Conservation (phyloP, 35 echinoderm and acorn worm genomes). For the Ophiothrix spiculata region DNA sequence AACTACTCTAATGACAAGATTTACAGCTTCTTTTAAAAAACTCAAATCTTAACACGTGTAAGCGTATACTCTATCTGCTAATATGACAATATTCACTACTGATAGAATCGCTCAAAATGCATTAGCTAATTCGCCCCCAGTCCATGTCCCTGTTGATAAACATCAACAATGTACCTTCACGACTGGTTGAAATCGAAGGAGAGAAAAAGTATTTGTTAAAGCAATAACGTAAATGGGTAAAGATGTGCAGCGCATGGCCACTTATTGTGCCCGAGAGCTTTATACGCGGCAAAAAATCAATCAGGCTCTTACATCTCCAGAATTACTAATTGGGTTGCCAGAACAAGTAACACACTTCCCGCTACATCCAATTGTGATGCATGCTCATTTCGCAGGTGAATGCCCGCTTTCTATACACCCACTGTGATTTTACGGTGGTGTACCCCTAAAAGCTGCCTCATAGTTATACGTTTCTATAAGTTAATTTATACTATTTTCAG, state of each 20-base stretch:
- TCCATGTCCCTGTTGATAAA: neutral
- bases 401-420: no score
- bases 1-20: neutral
- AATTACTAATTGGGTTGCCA: constrained; percentile 9
- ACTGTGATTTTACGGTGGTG: no score
- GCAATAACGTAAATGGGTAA: constrained; percentile 9
- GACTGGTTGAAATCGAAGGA: neutral
- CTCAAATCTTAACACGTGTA: neutral
- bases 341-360: constrained; percentile 2
- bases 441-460: no score
- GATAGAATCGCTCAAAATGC: constrained; percentile 12
- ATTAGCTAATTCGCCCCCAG: constrained; percentile 5
- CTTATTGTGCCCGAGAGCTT: constrained; percentile 1
- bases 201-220: constrained; percentile 4
- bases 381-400: constrained; percentile 12
- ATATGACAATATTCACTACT: neutral
- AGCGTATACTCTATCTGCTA: neutral
- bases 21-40: neutral
- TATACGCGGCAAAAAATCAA: neutral
- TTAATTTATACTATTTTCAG: no score
- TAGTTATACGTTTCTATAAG: no score
- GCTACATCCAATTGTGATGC: neutral
- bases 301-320: neutral
- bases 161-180: constrained; percentile 15
- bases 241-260: constrained; percentile 4